Evolutionary conservation across 2,113 vertebrate genomes (phyloP), one percentile per base, ranked within the genome.

Genomic region (Centropus unirufus): DNA sequence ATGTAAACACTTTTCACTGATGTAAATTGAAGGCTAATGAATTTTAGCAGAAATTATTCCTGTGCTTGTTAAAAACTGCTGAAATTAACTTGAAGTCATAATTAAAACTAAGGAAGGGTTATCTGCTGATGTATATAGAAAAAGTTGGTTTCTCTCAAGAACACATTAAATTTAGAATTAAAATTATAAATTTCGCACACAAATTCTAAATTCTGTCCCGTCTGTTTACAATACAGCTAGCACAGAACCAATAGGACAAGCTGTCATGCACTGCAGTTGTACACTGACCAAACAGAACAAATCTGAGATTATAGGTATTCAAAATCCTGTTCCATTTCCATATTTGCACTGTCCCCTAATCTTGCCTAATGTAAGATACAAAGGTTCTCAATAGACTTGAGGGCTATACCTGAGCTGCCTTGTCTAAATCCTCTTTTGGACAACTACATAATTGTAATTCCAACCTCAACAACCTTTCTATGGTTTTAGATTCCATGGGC

Each of bases 251-350:
- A 3, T 32, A 69, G 29, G 34, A 77, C 21, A 59, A 77, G 30
- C 18, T 69, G 21, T 9, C 2, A 0, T 22, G 29, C 16, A 11
- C 13, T 63, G 34, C 20, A 49, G 13, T 13, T 27, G 10, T 40
- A 81, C 13, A 16, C 17, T 34, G 16, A 74, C 34, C 49, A 88
- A 84, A 82, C 2, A 34, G 26, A 63, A 10, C 8, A 85, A 51
- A 79, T 72, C 30, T 54, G 22, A 75, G 24, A 12, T 29, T 27
- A 58, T 11, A 16, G 3, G 1, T 70, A 42, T 70, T 82, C 66
- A 30, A 87, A 77, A 34, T 58, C 46, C 21, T 78, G 5, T 47
- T 17, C 5, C 8, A 29, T 42, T 82, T 7, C 9, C 8, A 39
- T 52, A 11, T 52, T 91, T 74, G 16, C 32, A 61, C 9, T 6